Base-by-base conservation (phyloP, 2,888 invertebrate species). In the Cheilosia soror region DNA sequence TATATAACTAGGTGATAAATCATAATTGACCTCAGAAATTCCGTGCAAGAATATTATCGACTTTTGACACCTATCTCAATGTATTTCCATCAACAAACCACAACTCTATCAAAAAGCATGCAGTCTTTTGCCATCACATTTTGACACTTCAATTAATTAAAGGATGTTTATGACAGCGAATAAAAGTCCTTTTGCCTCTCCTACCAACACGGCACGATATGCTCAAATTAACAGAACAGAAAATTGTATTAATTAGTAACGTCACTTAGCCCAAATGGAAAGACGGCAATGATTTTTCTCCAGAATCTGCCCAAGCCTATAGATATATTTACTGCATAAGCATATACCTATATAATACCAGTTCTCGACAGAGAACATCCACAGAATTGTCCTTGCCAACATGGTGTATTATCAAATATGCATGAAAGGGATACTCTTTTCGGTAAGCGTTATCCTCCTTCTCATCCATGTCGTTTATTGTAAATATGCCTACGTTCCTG, bases 321-420 rank as follows among this genome's bases (percentile, higher is more conserved):
- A 9, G 13, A 31, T 15, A 5, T 29, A 15, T 29, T 6, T 13
- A 5, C 13, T n/a, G 1, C 5, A 13, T 20, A 58, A n/a, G n/a
- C n/a, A n/a, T n/a, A n/a, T 42, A 9, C 33, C 27, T 20, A 4
- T 29, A 40, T 9, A 25, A 6, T 44, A 42, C n/a, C 13, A 11
- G 2, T 25, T 68, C 20, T 6, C 33, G 13, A 4, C 4, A 58
- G 27, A 27, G 27, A 31, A 37, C 29, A 47, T 40, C 33, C 40
- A 57, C 29, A 31, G 51, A 71, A 40, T 71, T 60, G 60, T 60
- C 51, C 71, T 51, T 60, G 40, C 31, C 55, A 49, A 51, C 25
- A 42, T 66, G 49, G 5, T 62, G 25, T 69, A 29, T 55, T 33
- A 79, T 84, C 42, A 80, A 79, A 75, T 66, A 84, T 84, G 71